Evolutionary conservation across 2,888 invertebrate genomes (phyloP), one percentile per base, ranked within the genome.

Genomic region (Xiphydria camelus): DNA sequence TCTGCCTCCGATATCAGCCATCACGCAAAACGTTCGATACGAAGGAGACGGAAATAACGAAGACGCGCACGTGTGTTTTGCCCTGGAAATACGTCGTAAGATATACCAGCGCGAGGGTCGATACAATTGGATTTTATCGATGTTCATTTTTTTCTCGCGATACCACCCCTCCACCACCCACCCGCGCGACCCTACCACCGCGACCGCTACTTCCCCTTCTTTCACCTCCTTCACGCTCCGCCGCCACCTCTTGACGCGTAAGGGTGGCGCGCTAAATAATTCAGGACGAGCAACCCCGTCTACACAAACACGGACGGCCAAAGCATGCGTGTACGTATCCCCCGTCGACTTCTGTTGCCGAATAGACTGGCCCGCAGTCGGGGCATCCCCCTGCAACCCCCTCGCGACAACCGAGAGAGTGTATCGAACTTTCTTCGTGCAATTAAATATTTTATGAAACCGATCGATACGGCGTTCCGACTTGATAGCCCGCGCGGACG

Each of bases 371-470:
- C 40, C 4, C 23, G 17, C 12, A 4, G n/a, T n/a, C n/a, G n/a
- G n/a, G n/a, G n/a, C n/a, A n/a, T n/a, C n/a, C n/a, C n/a, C n/a
- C n/a, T n/a, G 14, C 14, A 10, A 19, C 9, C 4, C 12, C 12
- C 9, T 31, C 4, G 15, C n/a, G n/a, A n/a, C n/a, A n/a, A n/a
- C n/a, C n/a, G n/a, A n/a, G n/a, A n/a, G 43, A 50, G 61, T 60
- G 62, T 70, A 69, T 69, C 65, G 70, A 70, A 69, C 68, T 67
- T 68, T 59, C 62, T 64, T 61, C 53, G 61, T 53, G 48, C 57
- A 64, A 66, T 64, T 70, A 60, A 70, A 69, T 69, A 69, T 69
- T 61, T 62, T 63, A 63, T 59, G 54, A 41, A n/a, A 4, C 44
- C 51, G 67, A 66, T 69, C 67, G 62, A 69, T 68, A 62, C 33